Conservation (phyloP, 1,140 invertebrate species). For the Dendroctonus valens region DNA sequence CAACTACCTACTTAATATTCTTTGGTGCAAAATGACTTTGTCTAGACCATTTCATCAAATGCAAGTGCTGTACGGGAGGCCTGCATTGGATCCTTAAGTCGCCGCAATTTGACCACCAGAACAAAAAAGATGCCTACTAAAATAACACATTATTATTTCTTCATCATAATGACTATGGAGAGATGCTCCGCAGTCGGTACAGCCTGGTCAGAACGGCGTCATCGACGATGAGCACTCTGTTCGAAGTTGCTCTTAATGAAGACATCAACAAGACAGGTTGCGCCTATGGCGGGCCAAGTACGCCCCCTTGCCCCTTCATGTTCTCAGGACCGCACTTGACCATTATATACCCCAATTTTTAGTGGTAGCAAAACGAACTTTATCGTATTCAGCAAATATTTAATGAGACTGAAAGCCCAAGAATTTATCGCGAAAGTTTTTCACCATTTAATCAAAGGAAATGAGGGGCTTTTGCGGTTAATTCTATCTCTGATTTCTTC, state of each 20-base stretch:
- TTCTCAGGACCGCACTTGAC: conserved; percentile 17
- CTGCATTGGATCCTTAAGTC: background rate
- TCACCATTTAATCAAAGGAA: too few relatives aligned
- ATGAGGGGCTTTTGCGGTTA: too few relatives aligned
- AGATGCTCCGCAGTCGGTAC: conserved; percentile 9
- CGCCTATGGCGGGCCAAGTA: conserved; percentile 33
- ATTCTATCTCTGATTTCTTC: too few relatives aligned
- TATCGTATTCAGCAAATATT: too few relatives aligned
- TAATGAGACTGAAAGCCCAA: too few relatives aligned
- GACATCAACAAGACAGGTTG: conserved; percentile 40
- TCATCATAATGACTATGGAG: conserved; percentile 16
- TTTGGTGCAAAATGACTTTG: too few relatives aligned
- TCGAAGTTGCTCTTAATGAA: conserved; percentile 29
- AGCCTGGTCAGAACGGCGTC: conserved; percentile 24
- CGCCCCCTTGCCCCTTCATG: conserved; percentile 22
- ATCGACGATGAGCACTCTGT: conserved; percentile 6
- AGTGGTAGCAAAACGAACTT: too few relatives aligned
- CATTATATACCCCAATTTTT: background rate
- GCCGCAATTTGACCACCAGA: background rate
- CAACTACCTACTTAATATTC: too few relatives aligned
- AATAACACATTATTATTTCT: conserved; percentile 18
- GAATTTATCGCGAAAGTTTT: too few relatives aligned
- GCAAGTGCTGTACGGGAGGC: too few relatives aligned
- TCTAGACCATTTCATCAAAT: too few relatives aligned
- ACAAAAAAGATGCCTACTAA: background rate